Base-by-base conservation (phyloP, 2,888 invertebrate genomes). In the Tiliacea aurago region DNA sequence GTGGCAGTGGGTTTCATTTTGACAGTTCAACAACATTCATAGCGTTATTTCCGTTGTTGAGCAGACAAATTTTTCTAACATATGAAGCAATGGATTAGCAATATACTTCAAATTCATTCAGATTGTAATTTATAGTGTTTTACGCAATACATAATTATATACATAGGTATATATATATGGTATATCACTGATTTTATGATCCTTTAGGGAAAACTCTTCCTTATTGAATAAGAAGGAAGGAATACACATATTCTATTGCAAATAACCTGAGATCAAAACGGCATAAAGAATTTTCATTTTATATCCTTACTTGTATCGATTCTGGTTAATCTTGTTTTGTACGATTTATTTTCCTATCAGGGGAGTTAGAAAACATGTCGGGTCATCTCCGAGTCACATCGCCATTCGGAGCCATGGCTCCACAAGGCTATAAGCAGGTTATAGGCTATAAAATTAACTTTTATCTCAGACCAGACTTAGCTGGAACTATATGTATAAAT, bases 371-470 rank as follows among this genome's bases (percentile, higher is more conserved):
- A 83, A 75, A 75, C 76, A 43, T 59, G 76, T 45, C 37, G 49
- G 81, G 81, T 81, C 81, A 81, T 84, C 84, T 70, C 11, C 15
- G 56, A 76, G 81, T 84, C 62, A 20, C 61, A 76, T 81, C 76
- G 49, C 37, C 53, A 45, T 80, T 69, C n/a, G 45, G 15, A 33
- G 28, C 15, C 9, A 51, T 41, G 49, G 23, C 11, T 28, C 23
- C 59, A 55, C 45, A 13, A 20, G 33, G 45, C 68, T 28, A 41
- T 43, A 69, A 9, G 2, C 47, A 33, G 9, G 59, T 37, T 75
- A 41, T 13, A 61, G 59, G 23, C 53, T 23, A 37, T 70, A 65
- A 68, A 83, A 80, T 28, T 63, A 23, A 59, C 41, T 80, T 73
- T 80, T 68, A 75, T 75, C 67, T 33, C 23, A 33, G 51, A 1